Conservation (phyloP, 2,113 vertebrate genomes). For the Bettongia penicillata region DNA sequence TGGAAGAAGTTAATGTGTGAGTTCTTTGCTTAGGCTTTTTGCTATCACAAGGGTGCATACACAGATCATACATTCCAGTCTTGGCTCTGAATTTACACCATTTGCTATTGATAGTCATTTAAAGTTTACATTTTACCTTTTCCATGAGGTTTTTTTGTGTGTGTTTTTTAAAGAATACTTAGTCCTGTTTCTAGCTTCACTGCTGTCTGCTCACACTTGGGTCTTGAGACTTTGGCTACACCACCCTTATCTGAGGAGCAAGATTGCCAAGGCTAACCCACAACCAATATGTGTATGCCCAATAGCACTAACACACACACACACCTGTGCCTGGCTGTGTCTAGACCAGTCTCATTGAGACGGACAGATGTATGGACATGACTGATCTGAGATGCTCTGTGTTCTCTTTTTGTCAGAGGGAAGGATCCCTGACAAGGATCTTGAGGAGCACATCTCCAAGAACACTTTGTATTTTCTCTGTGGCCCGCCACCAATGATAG, state of each 20-base stretch:
- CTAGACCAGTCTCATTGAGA: not conserved
- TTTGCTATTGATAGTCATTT: slow-evolving; percentile 55
- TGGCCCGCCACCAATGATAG: slow-evolving; percentile 96
- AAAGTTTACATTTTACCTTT: slow-evolving; percentile 51
- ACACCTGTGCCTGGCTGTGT: not conserved
- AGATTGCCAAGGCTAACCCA: rapidly evolving
- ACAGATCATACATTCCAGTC: slow-evolving; percentile 23
- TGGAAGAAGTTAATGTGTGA: slow-evolving; percentile 41
- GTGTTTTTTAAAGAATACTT: not conserved
- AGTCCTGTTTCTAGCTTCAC: not conserved
- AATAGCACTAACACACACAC: not conserved
- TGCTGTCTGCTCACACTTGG: not conserved
- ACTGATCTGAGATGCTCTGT: slow-evolving; percentile 44
- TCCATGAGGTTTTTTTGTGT: slow-evolving; percentile 43
- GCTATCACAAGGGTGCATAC: not conserved
- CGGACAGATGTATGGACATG: not conserved
- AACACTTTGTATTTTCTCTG: slow-evolving; percentile 95
- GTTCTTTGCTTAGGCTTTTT: slow-evolving; percentile 39
- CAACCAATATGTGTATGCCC: no score
- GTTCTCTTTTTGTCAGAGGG: slow-evolving; percentile 85
- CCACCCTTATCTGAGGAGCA: not conserved
- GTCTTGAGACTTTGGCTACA: not conserved
- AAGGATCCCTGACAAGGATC: slow-evolving; percentile 88
- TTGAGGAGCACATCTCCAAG: slow-evolving; percentile 85
- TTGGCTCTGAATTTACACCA: slow-evolving; percentile 17